phyloP scores from a whole-genome alignment of 2,888 invertebrate genomes.

The Parascotia fuliginaria region DNA sequence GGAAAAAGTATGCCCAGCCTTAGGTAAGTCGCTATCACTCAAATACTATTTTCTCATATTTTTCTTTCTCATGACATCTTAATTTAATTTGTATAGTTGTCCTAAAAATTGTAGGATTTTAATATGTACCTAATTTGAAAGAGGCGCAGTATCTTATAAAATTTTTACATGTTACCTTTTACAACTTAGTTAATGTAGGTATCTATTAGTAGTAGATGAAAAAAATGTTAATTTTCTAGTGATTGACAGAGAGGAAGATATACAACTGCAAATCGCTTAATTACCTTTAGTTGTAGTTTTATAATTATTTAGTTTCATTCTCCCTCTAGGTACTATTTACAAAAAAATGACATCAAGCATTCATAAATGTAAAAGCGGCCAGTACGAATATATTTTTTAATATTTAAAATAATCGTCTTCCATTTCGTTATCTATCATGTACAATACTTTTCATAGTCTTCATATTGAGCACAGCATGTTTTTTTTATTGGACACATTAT shows the following conservation, averaged over 20 bases:
- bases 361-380: background rate
- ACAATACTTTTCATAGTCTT: constrained; percentile 22
- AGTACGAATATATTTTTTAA: constrained; percentile 4
- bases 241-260: constrained; percentile 22
- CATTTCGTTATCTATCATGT: constrained; percentile 10
- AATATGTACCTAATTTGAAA: constrained; percentile 18
- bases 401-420: constrained; percentile 7
- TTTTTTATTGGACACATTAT: constrained; percentile 59
- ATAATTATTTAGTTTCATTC: constrained; percentile 14
- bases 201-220: constrained; percentile 32
- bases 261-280: background rate
- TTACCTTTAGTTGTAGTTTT: too few relatives aligned
- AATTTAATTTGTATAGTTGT: constrained; percentile 22
- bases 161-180: constrained; percentile 5
- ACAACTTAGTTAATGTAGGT: constrained; percentile 28
- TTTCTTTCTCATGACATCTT: constrained; percentile 34
- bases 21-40: constrained; percentile 87
- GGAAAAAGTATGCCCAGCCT: constrained; percentile 98
- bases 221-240: constrained; percentile 19
- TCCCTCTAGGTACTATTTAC: constrained; percentile 11
- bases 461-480: constrained; percentile 75
- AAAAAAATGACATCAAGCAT: constrained; percentile 3
- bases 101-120: constrained; percentile 24
- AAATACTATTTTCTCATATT: constrained; percentile 6
- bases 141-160: constrained; percentile 16